Evolutionary conservation across 2,113 vertebrate genomes (phyloP).

Genomic region (Dendropsophus ebraccatus): DNA sequence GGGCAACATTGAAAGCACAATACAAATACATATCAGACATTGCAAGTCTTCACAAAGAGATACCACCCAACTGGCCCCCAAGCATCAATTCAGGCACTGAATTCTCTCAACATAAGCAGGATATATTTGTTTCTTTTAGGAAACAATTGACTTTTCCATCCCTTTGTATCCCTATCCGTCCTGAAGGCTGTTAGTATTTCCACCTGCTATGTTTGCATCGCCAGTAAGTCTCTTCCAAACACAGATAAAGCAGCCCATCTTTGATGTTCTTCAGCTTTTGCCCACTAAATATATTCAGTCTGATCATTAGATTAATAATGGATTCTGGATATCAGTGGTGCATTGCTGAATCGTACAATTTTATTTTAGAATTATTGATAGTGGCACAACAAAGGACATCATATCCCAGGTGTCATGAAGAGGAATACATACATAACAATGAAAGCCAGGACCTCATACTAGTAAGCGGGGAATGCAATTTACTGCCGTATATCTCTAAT

Average conservation of each 20-base stretch:
- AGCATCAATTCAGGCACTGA: no score
- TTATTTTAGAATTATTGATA: constrained; percentile 23
- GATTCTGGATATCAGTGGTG: constrained; percentile 24
- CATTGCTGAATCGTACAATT: background rate
- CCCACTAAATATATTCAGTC: constrained; percentile 5
- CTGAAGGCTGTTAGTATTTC: background rate
- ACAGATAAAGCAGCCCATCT: background rate
- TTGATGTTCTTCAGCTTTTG: constrained; percentile 1
- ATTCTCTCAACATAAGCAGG: background rate
- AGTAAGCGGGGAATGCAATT: background rate
- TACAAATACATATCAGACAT: no score
- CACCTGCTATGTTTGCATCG: background rate
- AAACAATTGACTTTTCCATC: background rate
- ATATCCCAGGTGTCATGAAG: constrained; percentile 25
- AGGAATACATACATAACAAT: constrained; percentile 29
- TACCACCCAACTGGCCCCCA: no score
- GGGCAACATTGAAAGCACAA: no score
- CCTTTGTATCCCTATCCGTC: background rate
- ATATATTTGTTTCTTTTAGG: background rate
- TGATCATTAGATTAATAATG: constrained; percentile 33
- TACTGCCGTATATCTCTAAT: background rate
- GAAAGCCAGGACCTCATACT: background rate
- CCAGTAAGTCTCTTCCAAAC: background rate
- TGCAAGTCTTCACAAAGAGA: no score
- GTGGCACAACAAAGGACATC: constrained; percentile 15